Base-by-base conservation (phyloP, 2,113 vertebrate species). In the Caranx ignobilis region DNA sequence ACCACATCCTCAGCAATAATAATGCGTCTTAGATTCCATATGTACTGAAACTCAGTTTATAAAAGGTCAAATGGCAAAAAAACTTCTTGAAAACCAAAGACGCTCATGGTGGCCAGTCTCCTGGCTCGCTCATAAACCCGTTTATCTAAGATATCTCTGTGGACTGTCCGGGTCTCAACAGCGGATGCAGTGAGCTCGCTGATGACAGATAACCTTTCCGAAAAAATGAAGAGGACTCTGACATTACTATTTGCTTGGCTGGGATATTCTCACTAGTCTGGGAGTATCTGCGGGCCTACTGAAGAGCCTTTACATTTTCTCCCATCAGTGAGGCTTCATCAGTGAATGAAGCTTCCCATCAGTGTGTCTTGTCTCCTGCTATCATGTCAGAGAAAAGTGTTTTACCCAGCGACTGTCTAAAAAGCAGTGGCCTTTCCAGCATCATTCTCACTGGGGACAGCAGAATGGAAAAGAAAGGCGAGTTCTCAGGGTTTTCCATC, bases 151-250 rank as follows among this genome's bases (percentile, higher is more conserved):
- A 72, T 66, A 71, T 84, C 71, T 76, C 79, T 52, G 75, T 35
- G 19, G 74, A 74, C 70, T 78, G 61, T 76, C 60, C 48, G 43
- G 21, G 35, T 71, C 64, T 84, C 73, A 60, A 54, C 71, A 72
- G 77, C 50, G 78, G 78, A 72, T 73, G 59, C 69, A 3, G 57
- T 75, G 43, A 70, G 84, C 43, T 34, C 19, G 52, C 31, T 81
- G 77, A 83, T 82, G 77, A 75, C 78, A 64, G 87, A 89, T 83
- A 86, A 91, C 85, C 78, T 87, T 84, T 89, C 63, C 65, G 74
- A 84, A 83, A 75, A 66, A 50, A 74, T 72, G 37, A 83, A 59
- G 73, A 65, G 57, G 47, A 63, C 83, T 75, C 75, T 47, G 50
- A 71, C 19, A 65, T 66, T 61, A 70, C 32, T 47, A 59, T 71